phyloP scores from a whole-genome alignment of 2,888 invertebrate species.

The Tryphoninae sp. region DNA sequence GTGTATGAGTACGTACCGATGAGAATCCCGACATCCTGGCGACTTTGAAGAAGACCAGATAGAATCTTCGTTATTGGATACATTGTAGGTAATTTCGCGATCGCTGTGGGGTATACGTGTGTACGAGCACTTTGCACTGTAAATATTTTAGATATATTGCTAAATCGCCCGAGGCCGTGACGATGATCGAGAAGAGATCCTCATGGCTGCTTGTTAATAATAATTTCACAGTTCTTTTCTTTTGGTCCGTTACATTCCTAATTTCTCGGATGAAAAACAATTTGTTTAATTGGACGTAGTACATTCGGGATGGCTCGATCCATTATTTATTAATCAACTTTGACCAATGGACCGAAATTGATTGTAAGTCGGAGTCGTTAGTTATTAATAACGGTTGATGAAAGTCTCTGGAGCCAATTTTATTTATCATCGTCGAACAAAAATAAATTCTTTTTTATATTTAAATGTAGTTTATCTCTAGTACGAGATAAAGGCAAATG shows the following conservation, averaged over 20 bases:
- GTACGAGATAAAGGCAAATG: not conserved
- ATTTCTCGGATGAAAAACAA: too few relatives aligned
- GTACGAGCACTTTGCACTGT: not conserved
- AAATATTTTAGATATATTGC: not conserved
- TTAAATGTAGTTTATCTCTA: not conserved
- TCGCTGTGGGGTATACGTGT: not conserved
- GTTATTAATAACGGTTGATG: too few relatives aligned
- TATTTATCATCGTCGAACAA: too few relatives aligned
- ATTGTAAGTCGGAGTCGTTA: too few relatives aligned
- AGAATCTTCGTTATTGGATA: slow-evolving; percentile 19
- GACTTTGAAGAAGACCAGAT: slow-evolving; percentile 32
- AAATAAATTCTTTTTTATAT: too few relatives aligned
- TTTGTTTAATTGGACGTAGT: too few relatives aligned
- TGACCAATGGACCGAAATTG: too few relatives aligned
- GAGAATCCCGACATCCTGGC: slow-evolving; percentile 45
- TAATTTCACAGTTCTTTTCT: not conserved
- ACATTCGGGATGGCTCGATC: too few relatives aligned
- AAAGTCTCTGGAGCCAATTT: too few relatives aligned
- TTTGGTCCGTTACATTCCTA: too few relatives aligned
- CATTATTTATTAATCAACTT: too few relatives aligned
- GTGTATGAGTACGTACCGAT: slow-evolving; percentile 6
- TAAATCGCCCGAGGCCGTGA: not conserved
- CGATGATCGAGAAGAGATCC: not conserved
- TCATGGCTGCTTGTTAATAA: not conserved
- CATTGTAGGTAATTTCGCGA: not conserved